These are phyloP conservation scores for Chloroceryle aenea DNA, from an alignment of 2,113 vertebrate species.

Conservation along the genomic window DNA sequence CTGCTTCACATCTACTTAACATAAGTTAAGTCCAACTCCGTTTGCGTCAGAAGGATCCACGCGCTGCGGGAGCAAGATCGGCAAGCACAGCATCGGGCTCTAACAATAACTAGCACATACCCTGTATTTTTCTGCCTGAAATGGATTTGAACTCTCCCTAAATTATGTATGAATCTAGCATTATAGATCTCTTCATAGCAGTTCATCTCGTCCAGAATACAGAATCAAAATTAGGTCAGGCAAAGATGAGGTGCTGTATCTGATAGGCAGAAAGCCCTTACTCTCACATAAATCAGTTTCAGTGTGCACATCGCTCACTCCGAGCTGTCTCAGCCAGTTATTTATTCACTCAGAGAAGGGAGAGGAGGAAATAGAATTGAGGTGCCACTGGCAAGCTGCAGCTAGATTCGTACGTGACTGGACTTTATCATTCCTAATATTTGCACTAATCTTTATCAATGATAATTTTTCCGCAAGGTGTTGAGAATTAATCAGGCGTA, in stretches of 20 bases:
- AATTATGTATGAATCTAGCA: constrained; percentile 65
- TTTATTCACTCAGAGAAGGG: constrained; percentile 52
- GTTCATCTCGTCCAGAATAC: constrained; percentile 56
- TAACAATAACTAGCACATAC: constrained; percentile 7
- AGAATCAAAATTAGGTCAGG: constrained; percentile 67
- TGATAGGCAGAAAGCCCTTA: constrained; percentile 57
- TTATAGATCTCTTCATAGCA: constrained; percentile 60
- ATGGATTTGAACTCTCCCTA: constrained; percentile 45
- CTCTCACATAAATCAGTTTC: constrained; percentile 58
- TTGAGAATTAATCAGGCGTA: background rate
- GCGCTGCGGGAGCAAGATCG: background rate
- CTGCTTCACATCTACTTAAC: background rate
- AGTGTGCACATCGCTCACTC: constrained; percentile 47
- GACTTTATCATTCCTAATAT: background rate
- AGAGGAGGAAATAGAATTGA: constrained; percentile 37
- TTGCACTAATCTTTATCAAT: constrained; percentile 21
- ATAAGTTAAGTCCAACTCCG: background rate
- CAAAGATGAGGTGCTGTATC: constrained; percentile 42
- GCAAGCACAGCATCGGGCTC: background rate
- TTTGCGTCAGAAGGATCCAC: background rate
- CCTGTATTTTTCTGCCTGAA: constrained; percentile 44
- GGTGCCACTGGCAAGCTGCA: constrained; percentile 32
- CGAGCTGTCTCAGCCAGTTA: constrained; percentile 41
- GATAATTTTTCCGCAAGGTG: background rate
- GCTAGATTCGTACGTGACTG: constrained; percentile 17